Base-by-base conservation (phyloP, 2,888 invertebrate genomes). In the Apamea anceps region DNA sequence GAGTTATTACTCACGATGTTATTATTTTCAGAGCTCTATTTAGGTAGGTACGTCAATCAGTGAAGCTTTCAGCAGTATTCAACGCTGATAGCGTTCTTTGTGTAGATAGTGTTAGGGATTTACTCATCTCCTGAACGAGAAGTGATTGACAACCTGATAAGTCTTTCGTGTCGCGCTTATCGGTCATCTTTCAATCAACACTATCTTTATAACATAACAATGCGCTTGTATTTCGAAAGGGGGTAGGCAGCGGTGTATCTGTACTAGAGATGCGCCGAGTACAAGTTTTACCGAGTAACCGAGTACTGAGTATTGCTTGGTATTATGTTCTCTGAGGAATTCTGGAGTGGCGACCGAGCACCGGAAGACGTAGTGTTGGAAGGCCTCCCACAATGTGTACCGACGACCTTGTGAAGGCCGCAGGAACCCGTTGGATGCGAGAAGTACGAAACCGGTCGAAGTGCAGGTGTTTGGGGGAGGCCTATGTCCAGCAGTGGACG, bases 131-230 rank as follows among this genome's bases (percentile, higher is more conserved):
- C n/a, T 51, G 42, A 45, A 37, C 21, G 57, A 76, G 42, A 45
- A 45, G 66, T 77, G 77, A 67, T 67, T 51, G 77, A 60, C 60
- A 48, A n/a, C 48, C 18, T 65, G 65, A 57, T 82, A 51, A 76
- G 42, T 60, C 21, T 37, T 45, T 75, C 32, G 51, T 66, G 12
- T 51, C 21, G 13, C 54, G 13, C 32, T 66, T 76, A 82, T 82
- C 82, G 15, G 32, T 60, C 75, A 82, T 80, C 75, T 75, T 80
- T 80, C 82, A 65, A 80, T 80, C 82, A 80, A 65, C 45, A 65
- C 18, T n/a, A n/a, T n/a, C n/a, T n/a, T 45, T 21, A 48, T 76
- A 21, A 75, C 21, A 28, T 51, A 6, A 76, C n/a, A 37, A 32
- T n/a, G 57, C n/a, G 13, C 25, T 12, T 45, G 45, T 60, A 5